Evolutionary conservation across 2,113 vertebrate species (phyloP).

Genomic region (Alces alces): DNA sequence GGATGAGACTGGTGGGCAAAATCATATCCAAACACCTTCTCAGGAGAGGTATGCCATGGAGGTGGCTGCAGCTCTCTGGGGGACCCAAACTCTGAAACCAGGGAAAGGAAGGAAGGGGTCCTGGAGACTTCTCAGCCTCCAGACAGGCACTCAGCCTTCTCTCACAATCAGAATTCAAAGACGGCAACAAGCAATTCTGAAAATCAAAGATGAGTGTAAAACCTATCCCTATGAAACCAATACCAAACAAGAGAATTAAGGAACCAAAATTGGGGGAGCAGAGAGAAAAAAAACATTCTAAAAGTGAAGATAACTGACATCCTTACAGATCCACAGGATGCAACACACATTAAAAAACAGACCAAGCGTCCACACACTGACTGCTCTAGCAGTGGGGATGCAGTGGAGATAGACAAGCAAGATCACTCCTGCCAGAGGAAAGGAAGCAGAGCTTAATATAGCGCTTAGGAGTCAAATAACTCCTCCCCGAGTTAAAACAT

Average conservation of each 20-base stretch:
- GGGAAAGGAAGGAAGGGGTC: background rate
- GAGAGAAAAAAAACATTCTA: background rate
- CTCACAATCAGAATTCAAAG: background rate
- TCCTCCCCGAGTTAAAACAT: background rate
- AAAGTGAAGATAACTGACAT: background rate
- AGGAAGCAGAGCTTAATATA: background rate
- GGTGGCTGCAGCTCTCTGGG: background rate
- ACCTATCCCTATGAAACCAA: background rate
- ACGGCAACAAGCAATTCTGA: background rate
- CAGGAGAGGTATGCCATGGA: background rate
- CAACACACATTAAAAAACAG: background rate
- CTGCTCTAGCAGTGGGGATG: background rate
- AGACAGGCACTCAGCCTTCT: background rate
- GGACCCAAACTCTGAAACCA: background rate
- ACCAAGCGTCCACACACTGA: background rate
- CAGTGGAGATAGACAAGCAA: background rate
- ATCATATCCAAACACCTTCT: background rate
- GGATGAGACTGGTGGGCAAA: background rate
- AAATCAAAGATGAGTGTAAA: background rate
- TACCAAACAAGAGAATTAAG: background rate
- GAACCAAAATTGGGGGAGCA: background rate
- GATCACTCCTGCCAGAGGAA: background rate
- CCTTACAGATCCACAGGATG: background rate
- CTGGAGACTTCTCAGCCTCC: background rate
- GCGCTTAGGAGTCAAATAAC: background rate